Conservation (phyloP, 2,113 vertebrate genomes). For the Nymphicus hollandicus region DNA sequence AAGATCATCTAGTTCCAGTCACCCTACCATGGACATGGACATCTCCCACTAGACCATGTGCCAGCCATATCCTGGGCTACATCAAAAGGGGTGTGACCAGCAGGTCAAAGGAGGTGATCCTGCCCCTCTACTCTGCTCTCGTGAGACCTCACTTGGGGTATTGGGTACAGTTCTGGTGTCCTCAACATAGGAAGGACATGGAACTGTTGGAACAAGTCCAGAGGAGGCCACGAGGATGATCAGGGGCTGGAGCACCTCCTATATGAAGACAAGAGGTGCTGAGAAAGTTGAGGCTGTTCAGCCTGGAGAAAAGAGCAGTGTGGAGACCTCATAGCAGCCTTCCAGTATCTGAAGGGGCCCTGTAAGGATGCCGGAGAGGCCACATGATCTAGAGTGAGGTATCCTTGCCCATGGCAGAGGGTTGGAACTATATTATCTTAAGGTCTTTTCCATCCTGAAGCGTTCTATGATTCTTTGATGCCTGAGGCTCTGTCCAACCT, state of each 20-base stretch:
- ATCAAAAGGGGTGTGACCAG: not conserved
- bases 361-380: too few species aligned
- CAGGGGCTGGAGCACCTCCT: too few species aligned
- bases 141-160: not conserved
- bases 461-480: not conserved
- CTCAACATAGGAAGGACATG: too few species aligned
- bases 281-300: too few species aligned
- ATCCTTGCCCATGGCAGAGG: not conserved
- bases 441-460: not conserved
- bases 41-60: not conserved
- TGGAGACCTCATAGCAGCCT: too few species aligned
- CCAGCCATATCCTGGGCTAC: not conserved
- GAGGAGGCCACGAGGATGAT: too few species aligned
- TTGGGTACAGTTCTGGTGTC: not conserved
- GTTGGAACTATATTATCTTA: not conserved
- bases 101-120: not conserved
- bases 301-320: too few species aligned
- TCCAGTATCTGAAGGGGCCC: too few species aligned
- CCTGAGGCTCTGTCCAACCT: not conserved
- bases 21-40: too few species aligned
- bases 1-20: not conserved
- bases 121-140: not conserved
- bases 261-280: too few species aligned
- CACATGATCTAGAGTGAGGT: too few species aligned
- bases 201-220: too few species aligned